These are phyloP conservation scores for Smutsia gigantea DNA, from an alignment of 2,797 vertebrate genomes.

Conservation along the genomic window DNA sequence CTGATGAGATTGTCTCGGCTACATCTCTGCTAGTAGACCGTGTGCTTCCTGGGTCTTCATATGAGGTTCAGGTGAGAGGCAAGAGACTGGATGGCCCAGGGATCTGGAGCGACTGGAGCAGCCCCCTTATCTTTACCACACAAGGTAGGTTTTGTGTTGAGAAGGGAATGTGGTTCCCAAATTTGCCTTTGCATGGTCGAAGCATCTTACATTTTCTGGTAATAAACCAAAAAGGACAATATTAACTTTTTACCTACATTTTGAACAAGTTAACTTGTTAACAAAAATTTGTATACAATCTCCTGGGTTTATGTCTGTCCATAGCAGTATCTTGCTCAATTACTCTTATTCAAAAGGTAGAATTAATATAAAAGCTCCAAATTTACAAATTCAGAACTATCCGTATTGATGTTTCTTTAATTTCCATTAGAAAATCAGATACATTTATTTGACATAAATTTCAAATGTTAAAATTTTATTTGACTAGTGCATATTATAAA, in stretches of 20 bases:
- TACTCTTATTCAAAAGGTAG: not conserved
- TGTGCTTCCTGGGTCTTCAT: constrained; percentile 85
- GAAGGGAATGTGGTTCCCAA: not conserved
- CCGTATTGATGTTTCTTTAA: not conserved
- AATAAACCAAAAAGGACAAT: not conserved
- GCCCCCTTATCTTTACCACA: constrained; percentile 83
- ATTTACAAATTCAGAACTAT: not conserved
- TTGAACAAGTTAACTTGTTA: not conserved
- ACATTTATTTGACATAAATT: constrained; percentile 25
- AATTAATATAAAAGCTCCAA: constrained; percentile 3
- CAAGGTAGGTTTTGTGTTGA: constrained; percentile 86
- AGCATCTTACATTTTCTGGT: not conserved
- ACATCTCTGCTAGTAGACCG: constrained; percentile 83
- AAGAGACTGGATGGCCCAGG: constrained; percentile 79
- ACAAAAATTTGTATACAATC: not conserved
- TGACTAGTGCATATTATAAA: not conserved
- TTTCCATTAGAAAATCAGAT: not conserved
- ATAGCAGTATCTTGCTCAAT: not conserved
- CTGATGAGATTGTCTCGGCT: constrained; percentile 76
- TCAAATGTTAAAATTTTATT: constrained; percentile 5
- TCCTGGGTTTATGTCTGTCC: not conserved
- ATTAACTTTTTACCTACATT: constrained; percentile 5
- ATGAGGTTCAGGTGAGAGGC: constrained; percentile 89
- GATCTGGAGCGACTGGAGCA: constrained; percentile 95
- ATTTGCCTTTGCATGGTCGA: not conserved